These are phyloP conservation scores for Cydia splendana DNA, from an alignment of 1,140 invertebrate genomes.

Conservation along the genomic window DNA sequence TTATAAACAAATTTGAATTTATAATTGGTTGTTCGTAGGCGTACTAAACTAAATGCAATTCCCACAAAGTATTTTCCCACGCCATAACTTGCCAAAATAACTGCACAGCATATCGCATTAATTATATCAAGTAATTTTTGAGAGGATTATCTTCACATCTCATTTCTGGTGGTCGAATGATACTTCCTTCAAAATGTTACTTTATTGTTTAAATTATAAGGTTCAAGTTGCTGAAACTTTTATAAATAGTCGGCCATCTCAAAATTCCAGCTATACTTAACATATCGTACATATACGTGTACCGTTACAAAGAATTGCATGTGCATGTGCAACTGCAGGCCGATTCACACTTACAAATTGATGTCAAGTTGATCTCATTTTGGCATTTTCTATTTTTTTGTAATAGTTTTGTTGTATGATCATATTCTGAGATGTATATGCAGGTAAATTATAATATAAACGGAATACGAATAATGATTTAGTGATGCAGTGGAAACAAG, in stretches of 20 bases:
- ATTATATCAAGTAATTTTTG: background rate
- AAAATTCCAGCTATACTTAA: constrained; percentile 11
- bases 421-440: too few relatives aligned
- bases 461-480: too few relatives aligned
- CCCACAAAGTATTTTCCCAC: background rate
- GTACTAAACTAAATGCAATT: too few relatives aligned
- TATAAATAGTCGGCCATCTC: background rate
- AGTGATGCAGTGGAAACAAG: too few relatives aligned
- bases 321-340: background rate
- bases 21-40: too few relatives aligned
- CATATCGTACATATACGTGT: background rate
- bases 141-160: background rate
- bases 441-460: too few relatives aligned
- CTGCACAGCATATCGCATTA: constrained; percentile 1
- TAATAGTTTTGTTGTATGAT: too few relatives aligned
- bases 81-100: constrained; percentile 2
- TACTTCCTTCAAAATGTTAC: background rate
- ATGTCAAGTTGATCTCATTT: too few relatives aligned
- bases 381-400: too few relatives aligned
- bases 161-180: background rate
- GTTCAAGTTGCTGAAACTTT: background rate
- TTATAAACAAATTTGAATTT: too few relatives aligned
- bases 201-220: background rate
- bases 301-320: constrained; percentile 3
- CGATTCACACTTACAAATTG: too few relatives aligned